These are phyloP conservation scores for Plutomurus gul DNA, from an alignment of 1,140 invertebrate species.

Conservation along the genomic window DNA sequence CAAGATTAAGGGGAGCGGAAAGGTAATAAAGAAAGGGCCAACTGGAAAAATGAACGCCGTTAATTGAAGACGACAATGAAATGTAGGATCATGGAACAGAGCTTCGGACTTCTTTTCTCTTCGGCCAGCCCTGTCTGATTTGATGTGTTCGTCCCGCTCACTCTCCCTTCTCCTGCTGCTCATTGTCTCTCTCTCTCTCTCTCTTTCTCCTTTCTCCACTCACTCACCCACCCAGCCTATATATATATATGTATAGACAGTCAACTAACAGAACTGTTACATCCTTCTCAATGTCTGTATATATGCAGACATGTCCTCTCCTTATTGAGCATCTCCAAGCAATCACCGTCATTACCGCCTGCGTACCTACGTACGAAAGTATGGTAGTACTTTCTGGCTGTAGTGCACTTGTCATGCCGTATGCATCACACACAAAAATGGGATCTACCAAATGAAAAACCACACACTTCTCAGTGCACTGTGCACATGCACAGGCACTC, in stretches of 20 bases:
- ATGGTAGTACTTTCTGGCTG: too few species aligned
- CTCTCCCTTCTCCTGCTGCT: background rate
- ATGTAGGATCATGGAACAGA: constrained; percentile 30
- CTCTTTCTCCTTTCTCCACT: background rate
- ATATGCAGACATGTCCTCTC: too few species aligned
- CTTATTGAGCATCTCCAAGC: too few species aligned
- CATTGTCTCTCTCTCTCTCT: background rate
- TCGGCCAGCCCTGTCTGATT: background rate
- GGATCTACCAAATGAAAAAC: too few species aligned
- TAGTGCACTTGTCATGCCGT: too few species aligned
- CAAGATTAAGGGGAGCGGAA: constrained; percentile 34
- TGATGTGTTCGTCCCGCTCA: background rate
- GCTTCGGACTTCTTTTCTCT: background rate
- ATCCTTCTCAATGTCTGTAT: background rate
- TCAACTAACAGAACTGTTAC: background rate
- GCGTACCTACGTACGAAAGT: too few species aligned
- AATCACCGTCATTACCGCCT: too few species aligned
- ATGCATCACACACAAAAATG: too few species aligned
- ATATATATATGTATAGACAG: background rate
- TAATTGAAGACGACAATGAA: constrained; percentile 43
- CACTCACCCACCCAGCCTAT: background rate
- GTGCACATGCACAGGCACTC: too few species aligned
- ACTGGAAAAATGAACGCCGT: constrained; percentile 32
- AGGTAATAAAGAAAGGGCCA: constrained; percentile 27
- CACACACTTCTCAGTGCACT: too few species aligned